phyloP scores from a whole-genome alignment of 1,140 invertebrate genomes.

The Latrodectus geometricus region DNA sequence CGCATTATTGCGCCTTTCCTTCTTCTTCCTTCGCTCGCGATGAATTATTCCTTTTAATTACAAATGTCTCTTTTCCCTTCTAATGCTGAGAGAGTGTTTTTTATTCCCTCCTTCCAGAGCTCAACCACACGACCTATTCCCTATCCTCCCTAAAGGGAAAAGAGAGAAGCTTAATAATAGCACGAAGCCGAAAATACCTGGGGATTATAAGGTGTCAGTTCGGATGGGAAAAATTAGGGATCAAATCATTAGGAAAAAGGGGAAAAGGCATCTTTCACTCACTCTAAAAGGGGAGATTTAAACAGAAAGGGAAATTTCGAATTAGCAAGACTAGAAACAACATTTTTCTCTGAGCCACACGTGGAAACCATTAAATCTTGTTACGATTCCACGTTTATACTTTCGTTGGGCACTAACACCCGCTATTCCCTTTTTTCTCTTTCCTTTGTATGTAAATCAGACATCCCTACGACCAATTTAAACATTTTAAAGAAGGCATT shows the following conservation, averaged over 20 bases:
- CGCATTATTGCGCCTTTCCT: slow-evolving; percentile 22
- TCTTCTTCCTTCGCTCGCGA: slow-evolving; percentile 30
- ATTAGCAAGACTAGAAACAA: slow-evolving; percentile 30
- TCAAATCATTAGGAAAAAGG: slow-evolving; percentile 57
- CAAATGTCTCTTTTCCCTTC: slow-evolving; percentile 51
- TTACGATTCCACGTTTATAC: slow-evolving; percentile 30
- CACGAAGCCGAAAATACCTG: slow-evolving; percentile 49
- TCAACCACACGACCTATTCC: neutral
- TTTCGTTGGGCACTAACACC: neutral
- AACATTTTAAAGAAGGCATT: neutral
- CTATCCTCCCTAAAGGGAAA: slow-evolving; percentile 17
- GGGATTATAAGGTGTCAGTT: slow-evolving; percentile 55
- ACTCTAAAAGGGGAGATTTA: slow-evolving; percentile 36
- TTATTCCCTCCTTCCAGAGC: neutral
- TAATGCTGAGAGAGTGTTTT: slow-evolving; percentile 32
- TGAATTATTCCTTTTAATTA: slow-evolving; percentile 62
- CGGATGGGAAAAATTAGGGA: slow-evolving; percentile 55
- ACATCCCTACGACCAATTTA: neutral
- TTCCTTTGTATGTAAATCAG: slow-evolving; percentile 3
- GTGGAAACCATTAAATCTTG: slow-evolving; percentile 53
- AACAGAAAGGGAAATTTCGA: slow-evolving; percentile 9
- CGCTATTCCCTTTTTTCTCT: neutral
- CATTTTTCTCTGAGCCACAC: slow-evolving; percentile 22
- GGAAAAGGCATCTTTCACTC: slow-evolving; percentile 39
- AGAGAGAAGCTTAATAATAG: slow-evolving; percentile 53